A percentile compares a stretch with the other conserved stretches of the same genome.
Evolutionary conservation across 1,140 invertebrate genomes (phyloP).

Genomic region (Microplitis demolitor): DNA sequence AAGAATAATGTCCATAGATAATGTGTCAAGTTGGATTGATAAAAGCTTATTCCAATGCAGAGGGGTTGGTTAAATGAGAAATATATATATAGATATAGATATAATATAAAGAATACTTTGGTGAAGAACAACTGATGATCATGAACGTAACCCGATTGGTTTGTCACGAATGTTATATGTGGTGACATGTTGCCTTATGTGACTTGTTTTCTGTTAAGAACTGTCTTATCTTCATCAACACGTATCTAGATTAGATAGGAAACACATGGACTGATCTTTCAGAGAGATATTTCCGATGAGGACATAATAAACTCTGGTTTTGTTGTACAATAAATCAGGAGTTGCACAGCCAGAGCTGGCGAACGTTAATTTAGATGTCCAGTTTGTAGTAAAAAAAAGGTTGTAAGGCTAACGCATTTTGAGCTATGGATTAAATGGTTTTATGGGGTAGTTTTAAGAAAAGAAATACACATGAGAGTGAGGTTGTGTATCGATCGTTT

Average conservation of each 20-base stretch:
- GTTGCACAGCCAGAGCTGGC: too few relatives aligned
- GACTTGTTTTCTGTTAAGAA: not conserved
- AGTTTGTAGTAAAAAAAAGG: too few relatives aligned
- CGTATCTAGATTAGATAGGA: conserved; percentile 24
- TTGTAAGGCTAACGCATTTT: too few relatives aligned
- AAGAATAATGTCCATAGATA: conserved; percentile 9
- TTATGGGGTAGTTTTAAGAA: not conserved
- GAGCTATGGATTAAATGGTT: too few relatives aligned
- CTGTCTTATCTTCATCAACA: not conserved
- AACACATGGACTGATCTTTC: conserved; percentile 22
- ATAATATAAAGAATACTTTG: too few relatives aligned
- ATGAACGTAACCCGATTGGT: too few relatives aligned
- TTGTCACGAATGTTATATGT: not conserved
- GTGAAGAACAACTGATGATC: too few relatives aligned
- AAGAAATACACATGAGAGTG: not conserved
- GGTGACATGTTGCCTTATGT: conserved; percentile 3
- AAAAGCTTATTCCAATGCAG: too few relatives aligned
- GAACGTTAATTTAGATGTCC: too few relatives aligned
- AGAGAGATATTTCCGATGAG: conserved; percentile 22
- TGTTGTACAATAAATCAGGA: not conserved
- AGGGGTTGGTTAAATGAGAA: too few relatives aligned
- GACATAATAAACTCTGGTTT: conserved; percentile 23
- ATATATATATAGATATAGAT: too few relatives aligned
- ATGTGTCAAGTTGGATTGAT: not conserved
- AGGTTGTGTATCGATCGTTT: conserved; percentile 22